Evolutionary conservation across 2,113 vertebrate genomes (phyloP), one percentile per base, ranked within the genome.

Genomic region (Ictidomys tridecemlineatus): DNA sequence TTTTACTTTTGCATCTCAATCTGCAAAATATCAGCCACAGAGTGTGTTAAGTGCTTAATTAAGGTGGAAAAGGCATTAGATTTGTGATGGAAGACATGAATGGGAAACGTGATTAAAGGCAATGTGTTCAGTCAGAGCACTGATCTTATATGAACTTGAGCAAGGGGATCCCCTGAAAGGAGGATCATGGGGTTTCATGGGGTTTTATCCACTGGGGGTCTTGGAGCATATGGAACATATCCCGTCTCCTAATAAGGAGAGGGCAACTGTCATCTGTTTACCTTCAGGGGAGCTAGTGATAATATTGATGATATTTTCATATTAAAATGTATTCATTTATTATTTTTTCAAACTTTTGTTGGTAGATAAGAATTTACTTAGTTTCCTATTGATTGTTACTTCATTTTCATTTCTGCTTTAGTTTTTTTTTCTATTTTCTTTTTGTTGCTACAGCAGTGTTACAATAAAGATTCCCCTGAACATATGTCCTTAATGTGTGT

Each of bases 311-410:
- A 69, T 42, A 63, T n/a, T 78, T 95, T 89, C 9, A 65, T 89
- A 78, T 63, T 6, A 42, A 88, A 56, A 34, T 76, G 24, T 82
- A 18, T 91, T 91, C 39, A 48, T 74, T 82, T n/a, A 70, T 91
- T 65, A 42, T 65, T 70, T 91, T 79, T 86, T 65, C 9, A 85
- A 17, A 12, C 32, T 86, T 70, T 89, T 80, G 8, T 86, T 37
- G 83, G 88, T 65, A 83, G 28, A 26, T 77, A n/a, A 72, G 26
- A 26, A n/a, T 91, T 96, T 82, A 82, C 51, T 72, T 72, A 45
- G n/a, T 89, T 70, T 86, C 16, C 24, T 74, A 11, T 76, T 56
- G 34, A 42, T 58, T 61, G 32, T 77, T 83, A 77, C n/a, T 78
- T 86, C 56, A 76, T 72, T 73, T 80, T 24, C 22, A 80, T 70